A percentile compares a stretch with the other conserved stretches of the same genome.
phyloP scores from a whole-genome alignment of 2,797 vertebrate genomes.

The Pygocentrus nattereri region DNA sequence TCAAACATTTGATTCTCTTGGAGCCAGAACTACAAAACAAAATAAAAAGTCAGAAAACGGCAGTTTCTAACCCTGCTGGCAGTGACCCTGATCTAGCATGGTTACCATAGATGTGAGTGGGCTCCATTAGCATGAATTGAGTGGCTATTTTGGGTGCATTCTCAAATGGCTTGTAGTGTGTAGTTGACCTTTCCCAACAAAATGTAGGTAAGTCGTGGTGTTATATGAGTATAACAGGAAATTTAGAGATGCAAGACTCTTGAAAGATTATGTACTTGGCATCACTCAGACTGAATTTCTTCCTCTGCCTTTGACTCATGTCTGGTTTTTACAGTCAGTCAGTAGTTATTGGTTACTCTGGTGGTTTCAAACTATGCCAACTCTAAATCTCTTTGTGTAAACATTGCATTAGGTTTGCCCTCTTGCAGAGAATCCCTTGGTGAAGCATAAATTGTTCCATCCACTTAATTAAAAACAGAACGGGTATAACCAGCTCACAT shows the following conservation, averaged over 20 bases:
- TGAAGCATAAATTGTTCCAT: background rate
- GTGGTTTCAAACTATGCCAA: background rate
- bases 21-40: background rate
- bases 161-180: constrained; percentile 44
- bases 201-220: constrained; percentile 37
- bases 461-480: background rate
- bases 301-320: background rate
- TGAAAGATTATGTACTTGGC: background rate
- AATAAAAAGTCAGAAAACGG: constrained; percentile 25
- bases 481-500: background rate
- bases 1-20: background rate
- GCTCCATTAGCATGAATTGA: constrained; percentile 62
- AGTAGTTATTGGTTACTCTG: background rate
- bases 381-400: background rate
- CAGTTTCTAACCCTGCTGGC: constrained; percentile 68
- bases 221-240: background rate
- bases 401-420: background rate
- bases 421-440: background rate
- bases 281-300: background rate
- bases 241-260: constrained; percentile 42
- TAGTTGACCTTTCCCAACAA: constrained; percentile 28
- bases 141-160: constrained; percentile 56
- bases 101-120: constrained; percentile 59
- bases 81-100: constrained; percentile 69
- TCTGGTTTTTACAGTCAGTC: background rate